A percentile compares a stretch with the other conserved stretches of the same genome.
Conservation (phyloP, 2,797 vertebrate species). For the Fistularia commersonii region DNA sequence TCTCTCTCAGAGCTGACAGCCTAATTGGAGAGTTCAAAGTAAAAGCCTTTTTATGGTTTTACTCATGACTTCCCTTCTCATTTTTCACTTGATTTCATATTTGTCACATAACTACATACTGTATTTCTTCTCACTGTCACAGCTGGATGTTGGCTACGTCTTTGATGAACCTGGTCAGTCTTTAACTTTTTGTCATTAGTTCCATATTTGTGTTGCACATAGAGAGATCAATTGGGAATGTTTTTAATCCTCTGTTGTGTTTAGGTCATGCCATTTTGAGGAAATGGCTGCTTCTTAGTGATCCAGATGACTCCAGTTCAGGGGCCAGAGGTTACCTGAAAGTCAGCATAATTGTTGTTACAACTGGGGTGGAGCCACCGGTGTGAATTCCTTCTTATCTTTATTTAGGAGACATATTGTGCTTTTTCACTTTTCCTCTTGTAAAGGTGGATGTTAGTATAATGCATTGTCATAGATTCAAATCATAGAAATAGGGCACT, state of each 20-base stretch:
- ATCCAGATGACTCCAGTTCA: constrained; percentile 84
- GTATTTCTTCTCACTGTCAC: constrained; percentile 24
- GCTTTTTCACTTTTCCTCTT: background rate
- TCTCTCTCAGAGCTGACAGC: constrained; percentile 73
- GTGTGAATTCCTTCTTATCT: constrained; percentile 58
- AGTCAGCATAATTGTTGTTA: constrained; percentile 90
- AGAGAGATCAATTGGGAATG: too few relatives aligned
- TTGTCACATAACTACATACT: background rate
- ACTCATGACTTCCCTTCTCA: background rate
- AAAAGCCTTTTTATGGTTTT: background rate
- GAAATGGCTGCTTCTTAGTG: constrained; percentile 93
- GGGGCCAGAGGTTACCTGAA: constrained; percentile 93
- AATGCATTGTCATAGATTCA: background rate
- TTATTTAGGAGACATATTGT: background rate
- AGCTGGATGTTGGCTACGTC: constrained; percentile 91
- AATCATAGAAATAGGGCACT: background rate
- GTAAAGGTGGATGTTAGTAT: background rate
- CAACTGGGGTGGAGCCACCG: constrained; percentile 88
- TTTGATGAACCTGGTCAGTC: constrained; percentile 8
- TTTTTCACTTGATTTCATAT: background rate
- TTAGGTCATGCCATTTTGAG: constrained; percentile 78
- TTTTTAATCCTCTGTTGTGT: background rate
- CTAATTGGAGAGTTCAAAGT: constrained; percentile 78
- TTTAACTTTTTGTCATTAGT: background rate
- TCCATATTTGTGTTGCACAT: background rate